Evolutionary conservation across 2,888 invertebrate species (phyloP).

Genomic region (Leptothorax acervorum): DNA sequence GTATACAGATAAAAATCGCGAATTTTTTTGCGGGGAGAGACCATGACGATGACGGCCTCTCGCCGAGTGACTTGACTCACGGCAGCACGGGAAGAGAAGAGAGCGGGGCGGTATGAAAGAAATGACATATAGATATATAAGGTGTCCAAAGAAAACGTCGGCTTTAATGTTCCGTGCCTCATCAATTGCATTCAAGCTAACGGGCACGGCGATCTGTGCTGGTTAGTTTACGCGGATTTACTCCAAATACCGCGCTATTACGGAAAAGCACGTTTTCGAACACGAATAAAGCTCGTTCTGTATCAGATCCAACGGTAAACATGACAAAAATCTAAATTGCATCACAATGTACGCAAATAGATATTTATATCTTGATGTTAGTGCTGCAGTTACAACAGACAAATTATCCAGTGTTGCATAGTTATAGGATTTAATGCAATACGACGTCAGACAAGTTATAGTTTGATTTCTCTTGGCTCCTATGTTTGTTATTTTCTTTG

Average conservation of each 20-base stretch:
- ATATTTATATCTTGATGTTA: not conserved
- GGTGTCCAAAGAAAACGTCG: constrained; percentile 48
- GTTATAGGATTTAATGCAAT: not conserved
- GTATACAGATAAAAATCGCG: constrained; percentile 80
- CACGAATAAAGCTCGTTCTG: not conserved
- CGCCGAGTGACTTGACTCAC: constrained; percentile 65
- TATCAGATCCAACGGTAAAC: not conserved
- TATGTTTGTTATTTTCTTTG: not conserved
- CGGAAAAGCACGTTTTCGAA: not conserved
- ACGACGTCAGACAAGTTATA: not conserved
- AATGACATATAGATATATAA: constrained; percentile 60
- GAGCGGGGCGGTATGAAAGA: constrained; percentile 40
- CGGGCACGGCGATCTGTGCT: not conserved
- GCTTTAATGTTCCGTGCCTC: constrained; percentile 34
- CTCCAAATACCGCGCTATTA: not conserved
- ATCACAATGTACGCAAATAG: not conserved
- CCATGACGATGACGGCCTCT: constrained; percentile 71
- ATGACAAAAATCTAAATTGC: not conserved
- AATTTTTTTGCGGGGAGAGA: constrained; percentile 77
- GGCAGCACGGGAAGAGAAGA: constrained; percentile 21
- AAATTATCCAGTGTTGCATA: not conserved
- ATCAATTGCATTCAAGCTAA: constrained; percentile 18
- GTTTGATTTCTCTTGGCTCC: not conserved
- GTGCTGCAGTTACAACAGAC: not conserved
- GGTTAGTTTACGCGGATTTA: not conserved